These are phyloP conservation scores for Phaetusa simplex DNA, from an alignment of 2,113 vertebrate genomes.

Conservation along the genomic window DNA sequence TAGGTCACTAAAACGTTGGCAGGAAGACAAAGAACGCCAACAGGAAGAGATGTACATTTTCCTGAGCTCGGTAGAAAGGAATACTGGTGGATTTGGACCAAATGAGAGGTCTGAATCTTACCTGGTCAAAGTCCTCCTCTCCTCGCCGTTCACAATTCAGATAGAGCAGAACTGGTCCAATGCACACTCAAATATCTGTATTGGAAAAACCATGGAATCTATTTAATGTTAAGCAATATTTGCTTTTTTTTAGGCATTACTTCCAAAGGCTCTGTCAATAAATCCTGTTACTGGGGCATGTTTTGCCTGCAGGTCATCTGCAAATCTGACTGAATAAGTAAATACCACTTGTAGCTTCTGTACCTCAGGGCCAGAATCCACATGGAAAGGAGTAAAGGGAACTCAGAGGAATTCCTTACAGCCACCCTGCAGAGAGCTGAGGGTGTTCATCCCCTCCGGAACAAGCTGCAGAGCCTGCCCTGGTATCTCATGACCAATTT, in stretches of 20 bases:
- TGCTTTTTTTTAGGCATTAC: not conserved
- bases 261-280: conserved; percentile 20
- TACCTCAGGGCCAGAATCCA: not conserved
- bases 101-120: not conserved
- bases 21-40: not conserved
- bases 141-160: not conserved
- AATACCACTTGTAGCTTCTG: not conserved
- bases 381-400: not conserved
- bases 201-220: not conserved
- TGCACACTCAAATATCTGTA: not conserved
- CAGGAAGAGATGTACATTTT: not conserved
- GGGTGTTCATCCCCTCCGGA: not conserved
- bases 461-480: not conserved
- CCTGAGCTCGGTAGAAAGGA: not conserved
- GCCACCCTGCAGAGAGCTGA: not conserved
- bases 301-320: not conserved
- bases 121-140: not conserved
- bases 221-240: not conserved
- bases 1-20: not conserved
- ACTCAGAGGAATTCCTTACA: not conserved
- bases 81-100: not conserved
- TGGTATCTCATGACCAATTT: not conserved
- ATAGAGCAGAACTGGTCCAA: not conserved
- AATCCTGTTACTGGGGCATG: not conserved
- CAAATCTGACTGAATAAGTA: conserved; percentile 1